These are phyloP conservation scores for Rhinogobio ventralis DNA, from an alignment of 2,797 vertebrate species.

Conservation along the genomic window DNA sequence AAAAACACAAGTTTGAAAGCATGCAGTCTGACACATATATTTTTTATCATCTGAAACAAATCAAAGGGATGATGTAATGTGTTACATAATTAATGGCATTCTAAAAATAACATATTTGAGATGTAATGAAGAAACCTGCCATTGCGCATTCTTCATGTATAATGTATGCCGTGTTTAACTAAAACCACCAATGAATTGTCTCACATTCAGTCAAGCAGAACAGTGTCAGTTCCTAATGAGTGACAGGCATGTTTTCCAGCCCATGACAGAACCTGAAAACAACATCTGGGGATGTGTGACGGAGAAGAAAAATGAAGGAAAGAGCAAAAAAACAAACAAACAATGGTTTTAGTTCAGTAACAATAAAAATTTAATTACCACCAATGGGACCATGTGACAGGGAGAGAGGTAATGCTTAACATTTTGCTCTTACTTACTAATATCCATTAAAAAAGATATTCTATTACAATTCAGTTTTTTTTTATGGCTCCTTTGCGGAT, in stretches of 20 bases:
- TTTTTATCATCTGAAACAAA: not conserved
- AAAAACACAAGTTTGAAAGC: conserved; percentile 2
- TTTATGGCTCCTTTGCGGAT: not conserved
- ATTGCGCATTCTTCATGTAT: not conserved
- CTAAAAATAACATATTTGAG: not conserved
- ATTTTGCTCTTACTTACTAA: not conserved
- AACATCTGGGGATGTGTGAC: conserved; percentile 57
- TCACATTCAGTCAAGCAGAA: conserved; percentile 17
- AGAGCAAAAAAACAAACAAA: conserved; percentile 26
- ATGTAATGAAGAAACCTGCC: not conserved
- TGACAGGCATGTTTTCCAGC: conserved; percentile 39
- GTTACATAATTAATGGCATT: not conserved
- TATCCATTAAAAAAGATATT: not conserved
- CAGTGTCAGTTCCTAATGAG: conserved; percentile 40
- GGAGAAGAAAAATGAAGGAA: conserved; percentile 49
- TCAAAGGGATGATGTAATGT: not conserved
- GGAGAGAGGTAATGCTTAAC: not conserved
- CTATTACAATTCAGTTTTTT: not conserved
- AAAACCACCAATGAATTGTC: conserved; percentile 42
- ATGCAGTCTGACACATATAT: not conserved
- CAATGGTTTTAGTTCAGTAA: conserved; percentile 66
- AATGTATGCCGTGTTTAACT: conserved; percentile 28
- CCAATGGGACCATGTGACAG: conserved; percentile 63
- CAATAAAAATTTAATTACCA: conserved; percentile 71
- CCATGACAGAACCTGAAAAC: conserved; percentile 55